A percentile compares a stretch with the other conserved stretches of the same genome.
Conservation (phyloP, 2,797 vertebrate genomes). For the Gymnoscopelus braueri region DNA sequence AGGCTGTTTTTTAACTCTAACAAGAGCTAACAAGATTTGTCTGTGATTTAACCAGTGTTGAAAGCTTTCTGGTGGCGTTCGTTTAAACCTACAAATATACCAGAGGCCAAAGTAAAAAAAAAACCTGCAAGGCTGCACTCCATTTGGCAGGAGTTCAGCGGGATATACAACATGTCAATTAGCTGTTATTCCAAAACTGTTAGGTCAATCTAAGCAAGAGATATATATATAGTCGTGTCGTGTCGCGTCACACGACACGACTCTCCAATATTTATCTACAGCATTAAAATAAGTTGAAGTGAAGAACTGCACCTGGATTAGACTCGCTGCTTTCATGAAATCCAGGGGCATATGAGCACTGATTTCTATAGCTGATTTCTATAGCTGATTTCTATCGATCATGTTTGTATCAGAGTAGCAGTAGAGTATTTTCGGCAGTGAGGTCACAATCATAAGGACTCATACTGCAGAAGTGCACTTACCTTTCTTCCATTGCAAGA, state of each 20-base stretch:
- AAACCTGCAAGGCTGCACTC: constrained; percentile 41
- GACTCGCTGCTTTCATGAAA: constrained; percentile 30
- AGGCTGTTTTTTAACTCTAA: constrained; percentile 19
- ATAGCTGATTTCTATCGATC: too few species aligned
- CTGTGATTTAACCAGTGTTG: constrained; percentile 46
- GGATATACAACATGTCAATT: neutral
- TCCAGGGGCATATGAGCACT: too few species aligned
- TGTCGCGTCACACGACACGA: neutral
- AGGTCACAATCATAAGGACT: constrained; percentile 33
- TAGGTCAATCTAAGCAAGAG: constrained; percentile 24
- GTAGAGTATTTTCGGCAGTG: constrained; percentile 34
- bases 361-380: too few species aligned
- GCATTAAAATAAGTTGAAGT: constrained; percentile 26
- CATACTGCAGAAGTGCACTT: constrained; percentile 7
- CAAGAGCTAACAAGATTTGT: constrained; percentile 44
- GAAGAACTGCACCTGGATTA: constrained; percentile 43
- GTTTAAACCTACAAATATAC: constrained; percentile 63
- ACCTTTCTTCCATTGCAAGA: constrained; percentile 15
- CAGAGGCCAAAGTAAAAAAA: constrained; percentile 37
- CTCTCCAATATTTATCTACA: constrained; percentile 18
- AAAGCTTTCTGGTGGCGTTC: constrained; percentile 55
- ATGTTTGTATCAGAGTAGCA: constrained; percentile 5
- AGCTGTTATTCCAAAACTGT: too few species aligned
- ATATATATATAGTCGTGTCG: too few species aligned
- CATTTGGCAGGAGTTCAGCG: constrained; percentile 27